Evolutionary conservation across 2,888 invertebrate species (phyloP), one percentile per base, ranked within the genome.

Genomic region (Caenorhabditis plicata): DNA sequence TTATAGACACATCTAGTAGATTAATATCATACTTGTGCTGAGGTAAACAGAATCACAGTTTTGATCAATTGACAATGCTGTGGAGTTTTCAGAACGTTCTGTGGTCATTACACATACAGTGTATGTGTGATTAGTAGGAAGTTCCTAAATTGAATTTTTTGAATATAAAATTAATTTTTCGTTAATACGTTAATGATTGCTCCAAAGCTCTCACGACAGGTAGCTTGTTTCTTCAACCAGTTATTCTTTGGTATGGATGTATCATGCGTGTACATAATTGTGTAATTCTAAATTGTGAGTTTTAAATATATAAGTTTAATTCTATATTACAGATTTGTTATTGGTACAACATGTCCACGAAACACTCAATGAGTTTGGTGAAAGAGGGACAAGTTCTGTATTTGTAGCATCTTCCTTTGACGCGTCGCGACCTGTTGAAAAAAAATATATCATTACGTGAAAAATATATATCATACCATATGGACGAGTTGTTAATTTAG

Each of bases 311-410:
- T 8, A 3, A 41, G 3, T 3, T 7, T 29, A 19, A 9, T 17
- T 29, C 7, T 17, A 11, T 40, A 67, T 44, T 35, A 73, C 73
- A 22, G 70, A 70, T 69, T 70, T 69, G 60, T 70, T 71, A 44
- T 76, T 75, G n/a, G 75, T 75, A 41, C 77, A 77, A 54, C 76
- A 75, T 13, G 74, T 76, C 77, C 77, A 77, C 1, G 74, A 66
- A 33, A 77, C 76, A 1, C 68, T 63, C 23, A 77, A 47, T 7
- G 75, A 71, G 4, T 57, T 63, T 11, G 77, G 73, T 3, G 69
- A 68, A 2, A 74, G 42, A n/a, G 75, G 65, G 9, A 60, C 56
- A 25, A 76, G 48, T 38, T 73, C 69, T n/a, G 76, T 71, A 41
- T 76, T 73, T 2, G 74, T 56, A 1, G 75, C 75, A 39, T 74